Evolutionary conservation across 2,113 vertebrate species (phyloP).

Genomic region (Cephalopterus ornatus): DNA sequence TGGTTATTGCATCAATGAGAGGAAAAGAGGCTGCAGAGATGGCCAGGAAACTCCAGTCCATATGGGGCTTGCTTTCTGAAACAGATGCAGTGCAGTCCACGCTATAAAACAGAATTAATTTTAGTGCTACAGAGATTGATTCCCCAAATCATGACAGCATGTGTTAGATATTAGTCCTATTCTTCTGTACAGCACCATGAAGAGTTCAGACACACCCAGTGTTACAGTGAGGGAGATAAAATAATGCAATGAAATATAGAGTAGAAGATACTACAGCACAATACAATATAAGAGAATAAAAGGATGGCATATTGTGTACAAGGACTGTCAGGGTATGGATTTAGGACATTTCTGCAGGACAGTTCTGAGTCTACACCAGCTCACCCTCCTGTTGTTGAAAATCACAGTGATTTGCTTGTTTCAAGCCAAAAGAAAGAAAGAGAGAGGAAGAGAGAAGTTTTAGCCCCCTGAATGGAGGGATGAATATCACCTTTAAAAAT

Average conservation of each 20-base stretch:
- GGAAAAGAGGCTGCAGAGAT: neutral
- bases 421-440: neutral
- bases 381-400: neutral
- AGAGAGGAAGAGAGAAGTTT: neutral
- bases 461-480: neutral
- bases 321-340: neutral
- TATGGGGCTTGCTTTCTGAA: neutral
- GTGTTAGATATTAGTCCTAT: neutral
- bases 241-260: neutral
- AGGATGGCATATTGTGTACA: neutral
- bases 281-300: neutral
- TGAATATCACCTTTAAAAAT: neutral
- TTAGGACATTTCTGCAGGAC: neutral
- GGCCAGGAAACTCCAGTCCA: neutral
- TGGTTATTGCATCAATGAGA: neutral
- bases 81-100: neutral
- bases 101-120: neutral
- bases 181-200: neutral
- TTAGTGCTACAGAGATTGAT: neutral
- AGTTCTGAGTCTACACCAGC: neutral
- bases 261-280: neutral
- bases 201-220: neutral
- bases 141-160: neutral
- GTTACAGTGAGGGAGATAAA: neutral
- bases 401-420: neutral